Percentiles rank a stretch among this genome's conserved stretches.
Evolutionary conservation across 2,888 invertebrate genomes (phyloP).

Genomic region (Hipparchia sbordonii): DNA sequence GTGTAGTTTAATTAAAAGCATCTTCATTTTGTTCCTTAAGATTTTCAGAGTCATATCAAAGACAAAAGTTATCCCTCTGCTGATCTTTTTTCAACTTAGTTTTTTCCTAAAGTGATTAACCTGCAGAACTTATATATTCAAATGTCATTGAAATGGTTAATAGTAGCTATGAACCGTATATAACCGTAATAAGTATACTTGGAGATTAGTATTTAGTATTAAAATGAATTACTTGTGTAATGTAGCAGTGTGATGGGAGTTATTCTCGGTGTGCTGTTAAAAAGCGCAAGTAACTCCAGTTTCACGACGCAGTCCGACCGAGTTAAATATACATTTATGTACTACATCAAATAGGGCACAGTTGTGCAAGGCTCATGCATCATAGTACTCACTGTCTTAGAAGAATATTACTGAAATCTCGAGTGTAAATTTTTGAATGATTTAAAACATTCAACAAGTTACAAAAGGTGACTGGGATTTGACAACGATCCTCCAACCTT

Average conservation of each 20-base stretch:
- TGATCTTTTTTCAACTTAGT: too few species aligned
- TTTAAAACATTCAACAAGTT: too few species aligned
- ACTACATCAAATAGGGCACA: conserved; percentile 66
- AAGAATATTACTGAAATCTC: conserved; percentile 22
- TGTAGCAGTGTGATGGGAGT: conserved; percentile 22
- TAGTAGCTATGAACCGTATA: not conserved
- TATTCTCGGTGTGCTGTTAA: conserved; percentile 34
- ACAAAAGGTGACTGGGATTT: too few species aligned
- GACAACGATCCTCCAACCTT: too few species aligned
- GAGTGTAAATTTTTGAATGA: not conserved
- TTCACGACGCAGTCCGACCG: conserved; percentile 59
- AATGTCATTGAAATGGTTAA: not conserved
- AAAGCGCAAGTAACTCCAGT: conserved; percentile 46
- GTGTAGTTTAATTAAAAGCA: too few species aligned
- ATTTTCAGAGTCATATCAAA: too few species aligned
- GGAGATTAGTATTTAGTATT: conserved; percentile 20
- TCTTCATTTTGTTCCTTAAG: too few species aligned
- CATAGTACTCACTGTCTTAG: conserved; percentile 25
- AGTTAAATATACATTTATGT: conserved; percentile 65
- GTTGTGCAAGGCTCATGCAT: conserved; percentile 70
- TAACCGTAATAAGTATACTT: conserved; percentile 16
- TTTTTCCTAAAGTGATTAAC: too few species aligned
- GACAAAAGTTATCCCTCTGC: too few species aligned
- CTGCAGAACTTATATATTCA: too few species aligned
- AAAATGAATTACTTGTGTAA: conserved; percentile 15